Conservation (phyloP, 2,797 vertebrate genomes). For the Acrossocheilus fasciatus region DNA sequence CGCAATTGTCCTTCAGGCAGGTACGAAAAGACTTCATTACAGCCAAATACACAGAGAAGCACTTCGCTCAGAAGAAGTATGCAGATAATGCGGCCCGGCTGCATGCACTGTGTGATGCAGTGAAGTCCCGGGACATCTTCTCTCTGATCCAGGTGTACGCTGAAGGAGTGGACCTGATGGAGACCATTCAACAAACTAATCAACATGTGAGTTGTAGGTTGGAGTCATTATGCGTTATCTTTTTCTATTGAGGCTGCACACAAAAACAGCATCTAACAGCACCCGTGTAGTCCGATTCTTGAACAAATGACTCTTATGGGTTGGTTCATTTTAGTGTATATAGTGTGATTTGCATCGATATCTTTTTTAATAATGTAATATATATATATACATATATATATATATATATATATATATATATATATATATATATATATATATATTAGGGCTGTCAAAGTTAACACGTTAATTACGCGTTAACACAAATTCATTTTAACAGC, state of each 20-base stretch:
- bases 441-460: too few species aligned
- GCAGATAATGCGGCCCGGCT: conserved; percentile 77
- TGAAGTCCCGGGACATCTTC: conserved; percentile 87
- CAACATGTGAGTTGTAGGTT: conserved; percentile 84
- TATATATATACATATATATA: too few species aligned
- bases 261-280: not conserved
- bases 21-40: conserved; percentile 95
- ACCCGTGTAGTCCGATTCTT: not conserved
- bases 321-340: not conserved
- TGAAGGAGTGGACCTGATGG: conserved; percentile 91
- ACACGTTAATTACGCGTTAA: too few species aligned
- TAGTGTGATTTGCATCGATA: not conserved
- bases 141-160: conserved; percentile 90
- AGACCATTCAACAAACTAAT: conserved; percentile 84
- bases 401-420: too few species aligned
- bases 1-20: conserved; percentile 80
- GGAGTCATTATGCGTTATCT: not conserved
- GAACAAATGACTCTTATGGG: not conserved
- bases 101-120: conserved; percentile 86
- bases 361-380: not conserved
- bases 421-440: too few species aligned
- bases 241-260: conserved; percentile 4
- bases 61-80: conserved; percentile 81
- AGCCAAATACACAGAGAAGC: conserved; percentile 94
- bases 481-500: too few species aligned